These are phyloP conservation scores for Penaeus japonicus DNA, from an alignment of 1,140 invertebrate species.

Conservation along the genomic window DNA sequence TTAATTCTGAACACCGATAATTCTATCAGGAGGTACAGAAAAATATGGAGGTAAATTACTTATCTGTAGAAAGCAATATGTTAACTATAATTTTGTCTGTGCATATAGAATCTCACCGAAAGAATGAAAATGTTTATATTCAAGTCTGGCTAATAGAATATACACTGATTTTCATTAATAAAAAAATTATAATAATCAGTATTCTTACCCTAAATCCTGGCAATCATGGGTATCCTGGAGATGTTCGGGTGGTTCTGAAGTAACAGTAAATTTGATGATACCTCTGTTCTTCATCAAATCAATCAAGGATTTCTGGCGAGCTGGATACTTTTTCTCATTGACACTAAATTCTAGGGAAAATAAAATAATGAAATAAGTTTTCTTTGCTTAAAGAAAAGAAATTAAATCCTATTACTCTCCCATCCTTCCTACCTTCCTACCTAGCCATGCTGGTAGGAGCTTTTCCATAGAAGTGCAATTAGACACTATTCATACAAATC, in stretches of 20 bases:
- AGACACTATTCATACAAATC: too few relatives aligned
- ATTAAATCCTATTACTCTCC: neutral
- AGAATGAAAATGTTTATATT: too few relatives aligned
- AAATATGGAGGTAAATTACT: too few relatives aligned
- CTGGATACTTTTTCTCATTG: conserved; percentile 8
- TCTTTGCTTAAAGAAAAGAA: neutral
- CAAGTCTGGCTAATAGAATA: neutral
- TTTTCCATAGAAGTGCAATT: too few relatives aligned
- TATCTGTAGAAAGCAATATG: too few relatives aligned
- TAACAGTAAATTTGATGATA: conserved; percentile 40
- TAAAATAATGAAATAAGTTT: neutral
- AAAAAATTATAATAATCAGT: neutral
- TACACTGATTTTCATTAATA: neutral
- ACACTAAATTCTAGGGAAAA: conserved; percentile 23
- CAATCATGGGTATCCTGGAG: conserved; percentile 41
- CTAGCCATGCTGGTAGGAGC: too few relatives aligned
- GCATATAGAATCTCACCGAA: too few relatives aligned
- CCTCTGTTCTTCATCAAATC: conserved; percentile 36
- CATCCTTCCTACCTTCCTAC: too few relatives aligned
- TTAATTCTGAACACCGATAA: too few relatives aligned
- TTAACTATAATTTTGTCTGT: too few relatives aligned
- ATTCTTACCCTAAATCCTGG: conserved; percentile 32
- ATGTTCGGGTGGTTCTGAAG: conserved; percentile 40
- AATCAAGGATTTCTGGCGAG: conserved; percentile 7
- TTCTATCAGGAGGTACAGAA: too few relatives aligned